Percentiles rank a stretch among this genome's conserved stretches.
Conservation (phyloP, 2,888 invertebrate species). For the Cephonodes hylas region DNA sequence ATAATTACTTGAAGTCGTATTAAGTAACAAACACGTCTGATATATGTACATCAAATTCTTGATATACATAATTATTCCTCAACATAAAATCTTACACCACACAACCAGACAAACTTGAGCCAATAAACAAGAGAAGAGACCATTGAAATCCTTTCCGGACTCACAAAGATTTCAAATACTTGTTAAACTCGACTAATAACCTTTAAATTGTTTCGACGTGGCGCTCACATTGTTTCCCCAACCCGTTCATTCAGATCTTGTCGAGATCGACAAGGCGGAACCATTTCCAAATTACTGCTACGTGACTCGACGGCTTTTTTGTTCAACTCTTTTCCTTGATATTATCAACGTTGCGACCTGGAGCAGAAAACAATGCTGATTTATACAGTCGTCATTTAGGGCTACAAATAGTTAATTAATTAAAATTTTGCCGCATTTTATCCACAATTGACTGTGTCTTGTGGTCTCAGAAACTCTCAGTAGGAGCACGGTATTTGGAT, state of each 20-base stretch:
- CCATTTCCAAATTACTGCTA: conserved; percentile 56
- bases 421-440: too few relatives aligned
- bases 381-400: background rate
- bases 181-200: conserved; percentile 1
- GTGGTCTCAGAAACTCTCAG: too few relatives aligned
- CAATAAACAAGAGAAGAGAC: background rate
- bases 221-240: conserved; percentile 27
- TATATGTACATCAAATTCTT: too few relatives aligned
- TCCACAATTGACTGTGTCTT: too few relatives aligned
- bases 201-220: conserved; percentile 7
- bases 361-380: background rate
- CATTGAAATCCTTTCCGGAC: background rate
- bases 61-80: too few relatives aligned
- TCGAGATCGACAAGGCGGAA: conserved; percentile 59
- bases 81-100: background rate
- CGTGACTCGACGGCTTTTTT: conserved; percentile 54
- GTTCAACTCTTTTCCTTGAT: background rate
- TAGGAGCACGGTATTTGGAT: too few relatives aligned
- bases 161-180: conserved; percentile 1
- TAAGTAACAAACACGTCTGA: too few relatives aligned
- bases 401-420: too few relatives aligned
- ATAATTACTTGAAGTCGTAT: too few relatives aligned
- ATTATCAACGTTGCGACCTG: background rate
- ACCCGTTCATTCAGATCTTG: conserved; percentile 58
- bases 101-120: background rate